Conservation (phyloP, 2,888 invertebrate genomes). For the Erebia epiphron region DNA sequence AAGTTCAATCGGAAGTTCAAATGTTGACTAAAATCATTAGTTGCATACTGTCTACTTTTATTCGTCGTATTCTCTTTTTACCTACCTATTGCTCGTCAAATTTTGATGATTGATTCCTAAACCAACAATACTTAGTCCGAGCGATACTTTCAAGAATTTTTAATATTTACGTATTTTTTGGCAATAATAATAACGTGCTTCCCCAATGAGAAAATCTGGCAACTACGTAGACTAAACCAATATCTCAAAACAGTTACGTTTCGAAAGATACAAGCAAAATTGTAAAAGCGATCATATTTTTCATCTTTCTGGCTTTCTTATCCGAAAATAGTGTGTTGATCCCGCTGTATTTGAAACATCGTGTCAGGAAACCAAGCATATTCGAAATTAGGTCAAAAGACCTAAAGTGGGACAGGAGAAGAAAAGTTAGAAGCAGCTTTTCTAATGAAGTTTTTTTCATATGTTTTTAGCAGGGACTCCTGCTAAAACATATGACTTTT, state of each 20-base stretch:
- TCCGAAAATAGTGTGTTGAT: conserved; percentile 30
- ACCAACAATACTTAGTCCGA: too few species aligned
- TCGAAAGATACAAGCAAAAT: not conserved
- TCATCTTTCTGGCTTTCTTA: conserved; percentile 32
- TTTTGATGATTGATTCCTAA: too few species aligned
- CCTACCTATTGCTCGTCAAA: too few species aligned
- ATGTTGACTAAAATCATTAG: too few species aligned
- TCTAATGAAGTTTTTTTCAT: not conserved
- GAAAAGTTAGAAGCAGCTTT: not conserved
- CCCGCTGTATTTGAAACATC: conserved; percentile 18
- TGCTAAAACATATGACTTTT: too few species aligned
- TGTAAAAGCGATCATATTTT: conserved; percentile 16
- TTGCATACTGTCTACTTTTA: too few species aligned
- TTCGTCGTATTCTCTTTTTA: too few species aligned
- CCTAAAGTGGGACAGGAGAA: not conserved
- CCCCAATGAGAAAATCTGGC: too few species aligned
- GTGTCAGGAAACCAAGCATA: conserved; percentile 28
- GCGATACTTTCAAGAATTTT: not conserved
- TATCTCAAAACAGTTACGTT: not conserved
- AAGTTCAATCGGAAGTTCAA: not conserved
- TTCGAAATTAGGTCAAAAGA: conserved; percentile 8
- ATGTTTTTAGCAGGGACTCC: too few species aligned
- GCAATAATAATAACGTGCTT: too few species aligned
- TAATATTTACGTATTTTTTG: not conserved
- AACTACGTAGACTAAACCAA: not conserved